Percentiles rank a stretch among this genome's conserved stretches.
These are phyloP conservation scores for Genyomyrus donnyi DNA, from an alignment of 2,113 vertebrate genomes.

Conservation along the genomic window DNA sequence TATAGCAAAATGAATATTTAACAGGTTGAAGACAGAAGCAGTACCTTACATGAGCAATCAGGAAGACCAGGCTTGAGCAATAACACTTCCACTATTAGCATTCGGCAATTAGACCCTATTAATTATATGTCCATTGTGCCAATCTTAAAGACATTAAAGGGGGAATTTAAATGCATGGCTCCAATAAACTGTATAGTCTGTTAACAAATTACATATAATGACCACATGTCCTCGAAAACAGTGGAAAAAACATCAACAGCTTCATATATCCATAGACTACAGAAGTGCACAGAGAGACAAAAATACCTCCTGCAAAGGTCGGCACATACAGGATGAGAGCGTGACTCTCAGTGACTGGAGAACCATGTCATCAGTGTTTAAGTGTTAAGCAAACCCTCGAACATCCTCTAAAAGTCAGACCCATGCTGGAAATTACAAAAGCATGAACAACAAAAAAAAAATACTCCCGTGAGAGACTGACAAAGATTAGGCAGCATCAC, in stretches of 20 bases:
- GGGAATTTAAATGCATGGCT: neutral
- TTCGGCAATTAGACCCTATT: neutral
- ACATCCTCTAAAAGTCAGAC: neutral
- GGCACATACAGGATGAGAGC: neutral
- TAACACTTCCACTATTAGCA: neutral
- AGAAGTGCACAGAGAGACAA: neutral
- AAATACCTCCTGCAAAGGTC: neutral
- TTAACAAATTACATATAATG: neutral
- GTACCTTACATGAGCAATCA: neutral
- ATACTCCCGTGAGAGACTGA: neutral
- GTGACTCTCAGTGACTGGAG: neutral
- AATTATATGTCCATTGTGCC: neutral
- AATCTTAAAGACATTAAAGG: neutral
- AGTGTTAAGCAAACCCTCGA: neutral
- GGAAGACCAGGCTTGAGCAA: neutral
- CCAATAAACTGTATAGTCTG: neutral
- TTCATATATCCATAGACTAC: neutral
- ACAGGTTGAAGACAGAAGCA: slow-evolving; percentile 3
- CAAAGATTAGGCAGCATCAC: neutral
- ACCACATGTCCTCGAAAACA: neutral
- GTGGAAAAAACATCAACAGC: neutral
- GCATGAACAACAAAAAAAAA: neutral
- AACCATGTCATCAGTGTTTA: slow-evolving; percentile 8
- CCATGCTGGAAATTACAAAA: neutral
- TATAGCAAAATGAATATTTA: slow-evolving; percentile 30